Evolutionary conservation across 2,888 invertebrate species (phyloP), one percentile per base, ranked within the genome.

Genomic region (Lepas anatifera): DNA sequence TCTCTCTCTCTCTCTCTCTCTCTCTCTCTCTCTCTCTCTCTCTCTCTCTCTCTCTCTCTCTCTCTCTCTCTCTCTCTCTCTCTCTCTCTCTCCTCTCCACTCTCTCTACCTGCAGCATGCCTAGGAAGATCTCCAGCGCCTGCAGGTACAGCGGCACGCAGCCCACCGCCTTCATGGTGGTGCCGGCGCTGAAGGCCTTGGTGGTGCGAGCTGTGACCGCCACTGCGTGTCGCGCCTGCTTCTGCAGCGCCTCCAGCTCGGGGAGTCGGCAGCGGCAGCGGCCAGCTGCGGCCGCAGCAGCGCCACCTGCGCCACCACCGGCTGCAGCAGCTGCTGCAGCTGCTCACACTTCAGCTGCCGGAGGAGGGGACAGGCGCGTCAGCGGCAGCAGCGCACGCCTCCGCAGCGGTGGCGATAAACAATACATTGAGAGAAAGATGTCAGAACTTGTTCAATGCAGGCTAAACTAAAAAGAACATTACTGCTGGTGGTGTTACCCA

Each of bases 181-280:
- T 80, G 63, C 82, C 82, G 74, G 80, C 82, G 41, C 81, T 82
- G 76, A 85, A 85, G 2, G 84, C 84, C 77, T 85, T 85, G 74
- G 84, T 84, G 67, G 83, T 81, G 27, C 84, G 82, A 73, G 84
- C 83, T 75, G 83, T 82, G 70, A 83, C 79, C 25, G 81, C 79
- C 77, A 84, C 83, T 50, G 83, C 82, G 76, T 83, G 82, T 69
- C 80, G 79, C 37, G 64, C 64, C 80, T 71, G 81, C 78, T 8
- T 76, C 76, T 48, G 72, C 72, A 79, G 78, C 67, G 74, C 75
- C 27, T 76, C 74, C 71, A 78, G 78, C 74, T 80, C 78, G 77
- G 75, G 71, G 79, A 78, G 11, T 76, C 74, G 37, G 71, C 69
- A 25, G 73, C 70, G 18, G 72, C 69, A 10, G 71, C 71, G 67